These are phyloP conservation scores for Gerosis bhagava DNA, from an alignment of 2,888 invertebrate species.

Conservation along the genomic window DNA sequence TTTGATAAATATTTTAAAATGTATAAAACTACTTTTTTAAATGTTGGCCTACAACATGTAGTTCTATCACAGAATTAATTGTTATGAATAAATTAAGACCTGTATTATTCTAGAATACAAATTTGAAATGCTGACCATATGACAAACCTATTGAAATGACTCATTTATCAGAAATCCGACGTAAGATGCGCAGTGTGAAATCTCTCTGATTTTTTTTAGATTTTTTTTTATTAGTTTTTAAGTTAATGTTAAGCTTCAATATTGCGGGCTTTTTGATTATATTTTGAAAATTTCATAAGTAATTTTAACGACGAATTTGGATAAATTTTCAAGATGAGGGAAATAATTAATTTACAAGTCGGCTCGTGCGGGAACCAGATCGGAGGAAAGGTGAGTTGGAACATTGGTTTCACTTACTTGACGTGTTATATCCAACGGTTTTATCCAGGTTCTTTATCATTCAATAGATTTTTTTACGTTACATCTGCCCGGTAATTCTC, in stretches of 20 bases:
- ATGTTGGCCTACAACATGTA: too few species aligned
- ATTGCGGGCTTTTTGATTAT: slow-evolving; percentile 49
- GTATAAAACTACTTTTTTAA: too few species aligned
- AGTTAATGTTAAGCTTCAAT: slow-evolving; percentile 73
- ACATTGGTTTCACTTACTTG: too few species aligned
- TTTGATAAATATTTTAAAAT: too few species aligned
- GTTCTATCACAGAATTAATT: too few species aligned
- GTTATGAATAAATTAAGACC: too few species aligned
- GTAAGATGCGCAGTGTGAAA: slow-evolving; percentile 66
- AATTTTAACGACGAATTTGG: slow-evolving; percentile 32
- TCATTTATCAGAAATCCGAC: slow-evolving; percentile 58
- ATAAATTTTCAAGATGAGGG: slow-evolving; percentile 84
- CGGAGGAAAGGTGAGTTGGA: slow-evolving; percentile 80
- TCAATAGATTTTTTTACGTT: too few species aligned
- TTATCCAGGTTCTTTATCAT: too few species aligned
- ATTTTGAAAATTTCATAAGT: slow-evolving; percentile 65
- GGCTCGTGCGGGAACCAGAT: slow-evolving; percentile 87
- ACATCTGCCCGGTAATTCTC: too few species aligned
- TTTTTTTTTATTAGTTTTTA: slow-evolving; percentile 65
- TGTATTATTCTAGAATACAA: slow-evolving; percentile 51
- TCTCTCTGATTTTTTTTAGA: slow-evolving; percentile 48
- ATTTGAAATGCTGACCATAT: slow-evolving; percentile 39
- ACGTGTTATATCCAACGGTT: too few species aligned
- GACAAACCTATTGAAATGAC: too few species aligned
- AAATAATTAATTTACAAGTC: slow-evolving; percentile 90